phyloP scores from a whole-genome alignment of 2,113 vertebrate species.

The Ceyx melanurus region DNA sequence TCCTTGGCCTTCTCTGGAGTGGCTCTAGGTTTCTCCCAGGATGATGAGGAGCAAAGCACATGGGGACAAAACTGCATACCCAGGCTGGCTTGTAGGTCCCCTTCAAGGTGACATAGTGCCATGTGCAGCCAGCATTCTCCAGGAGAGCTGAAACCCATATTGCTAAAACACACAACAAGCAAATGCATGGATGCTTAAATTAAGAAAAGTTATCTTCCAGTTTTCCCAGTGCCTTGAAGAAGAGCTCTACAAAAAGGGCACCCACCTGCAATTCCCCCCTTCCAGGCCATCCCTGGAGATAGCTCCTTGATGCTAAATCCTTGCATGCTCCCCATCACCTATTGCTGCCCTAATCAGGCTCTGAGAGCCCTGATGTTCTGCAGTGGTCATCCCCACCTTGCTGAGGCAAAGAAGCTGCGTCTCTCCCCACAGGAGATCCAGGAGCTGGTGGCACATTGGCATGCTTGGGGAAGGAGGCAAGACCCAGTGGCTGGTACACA shows the following conservation, averaged over 20 bases:
- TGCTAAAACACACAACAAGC: neutral
- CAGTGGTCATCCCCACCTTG: fast-evolving
- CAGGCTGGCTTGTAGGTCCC: neutral
- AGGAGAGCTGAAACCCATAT: neutral
- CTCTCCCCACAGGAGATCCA: neutral
- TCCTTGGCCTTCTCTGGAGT: neutral
- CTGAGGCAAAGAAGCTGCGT: neutral
- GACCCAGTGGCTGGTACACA: fast-evolving
- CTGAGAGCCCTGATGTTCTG: neutral
- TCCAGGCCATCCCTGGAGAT: neutral
- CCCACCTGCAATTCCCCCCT: fast-evolving
- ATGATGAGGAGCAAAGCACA: neutral
- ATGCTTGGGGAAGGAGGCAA: neutral
- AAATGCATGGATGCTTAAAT: fast-evolving
- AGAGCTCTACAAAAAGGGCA: neutral
- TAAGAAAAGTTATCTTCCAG: neutral
- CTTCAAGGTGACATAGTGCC: neutral
- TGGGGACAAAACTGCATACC: neutral
- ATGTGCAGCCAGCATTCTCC: fast-evolving
- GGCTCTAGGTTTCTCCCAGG: neutral
- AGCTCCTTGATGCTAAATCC: neutral
- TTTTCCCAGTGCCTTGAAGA: neutral
- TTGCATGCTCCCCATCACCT: no score
- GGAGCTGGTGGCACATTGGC: neutral
- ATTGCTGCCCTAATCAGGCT: fast-evolving